Conservation (phyloP, 2,113 vertebrate species). For the Thryonomys swinderianus region DNA sequence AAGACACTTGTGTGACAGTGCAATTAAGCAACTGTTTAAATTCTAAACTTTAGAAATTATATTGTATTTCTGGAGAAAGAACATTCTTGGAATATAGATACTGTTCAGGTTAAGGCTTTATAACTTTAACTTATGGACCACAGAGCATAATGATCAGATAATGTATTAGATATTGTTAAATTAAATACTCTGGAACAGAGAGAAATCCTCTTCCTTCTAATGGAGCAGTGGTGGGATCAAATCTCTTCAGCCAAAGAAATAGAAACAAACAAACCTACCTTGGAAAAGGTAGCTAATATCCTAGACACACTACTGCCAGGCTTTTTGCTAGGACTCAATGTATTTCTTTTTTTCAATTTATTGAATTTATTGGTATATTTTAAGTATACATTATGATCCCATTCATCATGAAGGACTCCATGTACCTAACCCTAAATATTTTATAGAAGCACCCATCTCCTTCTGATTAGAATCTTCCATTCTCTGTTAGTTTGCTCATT, state of each 20-base stretch:
- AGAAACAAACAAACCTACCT: not conserved
- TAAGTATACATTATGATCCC: too few relatives aligned
- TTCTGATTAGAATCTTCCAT: not conserved
- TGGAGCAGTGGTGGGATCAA: not conserved
- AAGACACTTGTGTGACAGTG: constrained; percentile 38
- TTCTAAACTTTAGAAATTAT: constrained; percentile 51
- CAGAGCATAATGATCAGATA: constrained; percentile 27
- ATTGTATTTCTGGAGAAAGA: constrained; percentile 43
- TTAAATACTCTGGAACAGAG: constrained; percentile 18
- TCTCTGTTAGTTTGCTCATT: not conserved
- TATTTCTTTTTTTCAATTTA: not conserved
- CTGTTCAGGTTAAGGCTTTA: constrained; percentile 1
- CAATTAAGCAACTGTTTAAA: constrained; percentile 60
- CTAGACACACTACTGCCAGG: not conserved
- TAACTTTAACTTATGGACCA: not conserved
- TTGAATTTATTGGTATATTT: too few relatives aligned
- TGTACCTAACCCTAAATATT: not conserved
- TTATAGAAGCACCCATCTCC: not conserved
- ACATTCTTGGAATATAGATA: constrained; percentile 36
- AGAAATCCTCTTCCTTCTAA: not conserved
- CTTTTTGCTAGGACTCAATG: not conserved
- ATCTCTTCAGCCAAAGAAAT: not conserved
- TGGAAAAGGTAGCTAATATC: not conserved
- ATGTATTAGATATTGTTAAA: not conserved
- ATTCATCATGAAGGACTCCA: too few relatives aligned